Conservation (phyloP, 1,140 invertebrate species). For the Lasioglossum baleicum region DNA sequence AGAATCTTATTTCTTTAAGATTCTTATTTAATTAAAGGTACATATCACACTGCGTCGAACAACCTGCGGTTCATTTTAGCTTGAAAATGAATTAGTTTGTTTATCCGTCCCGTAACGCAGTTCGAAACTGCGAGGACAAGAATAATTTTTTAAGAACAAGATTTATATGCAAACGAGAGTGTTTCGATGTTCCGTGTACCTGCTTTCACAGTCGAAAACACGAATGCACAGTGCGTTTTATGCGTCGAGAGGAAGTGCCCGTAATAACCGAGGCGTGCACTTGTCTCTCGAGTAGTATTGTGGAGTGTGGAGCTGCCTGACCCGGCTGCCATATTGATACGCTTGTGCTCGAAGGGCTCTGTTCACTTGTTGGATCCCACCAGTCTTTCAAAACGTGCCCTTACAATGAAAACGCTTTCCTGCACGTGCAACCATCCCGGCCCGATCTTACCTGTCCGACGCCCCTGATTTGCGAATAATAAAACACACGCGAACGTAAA, state of each 20-base stretch:
- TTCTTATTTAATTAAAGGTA: too few relatives aligned
- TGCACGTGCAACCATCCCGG: background rate
- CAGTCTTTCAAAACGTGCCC: constrained; percentile 30
- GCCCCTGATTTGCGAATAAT: background rate
- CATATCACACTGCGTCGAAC: too few relatives aligned
- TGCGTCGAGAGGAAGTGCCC: background rate
- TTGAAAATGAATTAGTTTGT: too few relatives aligned
- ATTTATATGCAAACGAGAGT: background rate
- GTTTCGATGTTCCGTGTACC: background rate
- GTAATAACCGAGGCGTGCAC: constrained; percentile 10
- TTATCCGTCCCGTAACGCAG: too few relatives aligned
- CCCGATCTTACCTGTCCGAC: constrained; percentile 6
- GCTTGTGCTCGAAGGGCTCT: constrained; percentile 30
- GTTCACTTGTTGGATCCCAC: constrained; percentile 51
- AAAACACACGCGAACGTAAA: background rate
- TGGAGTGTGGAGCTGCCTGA: constrained; percentile 8
- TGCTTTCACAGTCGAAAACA: background rate
- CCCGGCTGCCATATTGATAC: constrained; percentile 14
- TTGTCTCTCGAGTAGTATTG: background rate
- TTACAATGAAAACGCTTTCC: constrained; percentile 42
- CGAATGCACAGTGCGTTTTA: background rate
- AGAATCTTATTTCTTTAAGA: too few relatives aligned
- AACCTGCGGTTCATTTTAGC: too few relatives aligned
- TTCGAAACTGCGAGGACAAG: too few relatives aligned
- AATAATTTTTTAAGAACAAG: background rate